Conservation (phyloP, 1,140 invertebrate genomes). For the Leptoteleia sp. region DNA sequence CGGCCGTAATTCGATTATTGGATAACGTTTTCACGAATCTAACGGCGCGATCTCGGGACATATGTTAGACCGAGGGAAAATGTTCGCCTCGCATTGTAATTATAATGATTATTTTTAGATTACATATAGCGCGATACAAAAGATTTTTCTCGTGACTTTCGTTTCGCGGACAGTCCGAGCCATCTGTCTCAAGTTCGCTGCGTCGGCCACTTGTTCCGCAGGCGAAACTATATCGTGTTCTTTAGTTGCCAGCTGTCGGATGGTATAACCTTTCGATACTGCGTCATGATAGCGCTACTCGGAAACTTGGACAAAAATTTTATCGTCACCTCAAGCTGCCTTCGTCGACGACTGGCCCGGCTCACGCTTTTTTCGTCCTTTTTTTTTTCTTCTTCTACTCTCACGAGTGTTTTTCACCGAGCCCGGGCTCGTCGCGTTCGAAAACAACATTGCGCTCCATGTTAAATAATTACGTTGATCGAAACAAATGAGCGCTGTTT, state of each 20-base stretch:
- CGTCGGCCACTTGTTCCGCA: conserved; percentile 66
- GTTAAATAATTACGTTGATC: too few relatives aligned
- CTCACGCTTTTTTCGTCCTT: background rate
- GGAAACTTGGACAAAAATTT: conserved; percentile 56
- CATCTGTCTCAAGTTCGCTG: conserved; percentile 66
- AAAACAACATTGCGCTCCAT: too few relatives aligned
- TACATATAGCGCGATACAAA: conserved; percentile 55
- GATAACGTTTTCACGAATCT: conserved; percentile 26
- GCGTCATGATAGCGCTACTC: conserved; percentile 59
- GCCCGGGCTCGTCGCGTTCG: too few relatives aligned
- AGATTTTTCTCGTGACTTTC: conserved; percentile 67
- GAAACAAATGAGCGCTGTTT: too few relatives aligned
- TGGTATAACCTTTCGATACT: conserved; percentile 65
- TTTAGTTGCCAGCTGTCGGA: conserved; percentile 67
- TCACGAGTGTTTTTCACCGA: too few relatives aligned
- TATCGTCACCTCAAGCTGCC: conserved; percentile 59
- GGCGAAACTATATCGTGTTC: conserved; percentile 68
- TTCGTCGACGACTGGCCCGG: background rate
- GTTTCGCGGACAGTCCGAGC: conserved; percentile 59
- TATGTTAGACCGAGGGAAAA: conserved; percentile 44
- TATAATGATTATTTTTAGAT: conserved; percentile 60
- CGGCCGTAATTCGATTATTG: background rate
- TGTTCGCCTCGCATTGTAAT: conserved; percentile 46
- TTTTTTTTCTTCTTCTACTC: background rate
- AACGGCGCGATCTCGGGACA: conserved; percentile 32